Evolutionary conservation across 2,113 vertebrate genomes (phyloP).

Genomic region (Hassar affinis): DNA sequence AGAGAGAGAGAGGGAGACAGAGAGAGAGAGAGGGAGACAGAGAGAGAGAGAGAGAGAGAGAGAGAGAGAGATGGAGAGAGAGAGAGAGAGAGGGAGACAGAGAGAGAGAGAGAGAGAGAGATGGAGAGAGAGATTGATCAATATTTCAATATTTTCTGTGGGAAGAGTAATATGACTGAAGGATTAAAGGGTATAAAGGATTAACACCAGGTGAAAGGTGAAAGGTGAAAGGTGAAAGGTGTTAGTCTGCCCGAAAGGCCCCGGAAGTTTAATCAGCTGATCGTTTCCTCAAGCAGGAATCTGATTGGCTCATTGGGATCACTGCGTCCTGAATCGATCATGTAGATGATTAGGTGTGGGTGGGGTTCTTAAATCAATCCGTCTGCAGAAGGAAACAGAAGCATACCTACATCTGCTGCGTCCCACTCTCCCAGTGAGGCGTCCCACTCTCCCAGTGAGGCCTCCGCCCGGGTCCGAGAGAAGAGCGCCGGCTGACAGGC

Average conservation of each 20-base stretch:
- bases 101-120: too few relatives aligned
- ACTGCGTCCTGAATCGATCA: not conserved
- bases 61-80: too few relatives aligned
- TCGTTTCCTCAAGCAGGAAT: not conserved
- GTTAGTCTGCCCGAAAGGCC: not conserved
- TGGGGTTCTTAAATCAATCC: not conserved
- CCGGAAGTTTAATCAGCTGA: not conserved
- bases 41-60: too few relatives aligned
- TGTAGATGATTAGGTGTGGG: not conserved
- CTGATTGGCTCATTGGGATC: not conserved
- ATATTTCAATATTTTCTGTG: not conserved
- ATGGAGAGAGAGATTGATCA: not conserved
- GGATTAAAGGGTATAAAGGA: not conserved
- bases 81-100: too few relatives aligned
- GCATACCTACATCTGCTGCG: slow-evolving; percentile 11
- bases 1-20: slow-evolving; percentile 49
- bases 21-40: too few relatives aligned
- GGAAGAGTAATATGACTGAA: not conserved
- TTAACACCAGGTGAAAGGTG: not conserved
- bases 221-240: too few relatives aligned
- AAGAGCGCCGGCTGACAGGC: not conserved
- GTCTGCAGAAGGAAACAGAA: not conserved
- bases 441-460: too few relatives aligned
- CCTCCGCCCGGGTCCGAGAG: slow-evolving; percentile 5
- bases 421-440: not conserved